These are phyloP conservation scores for Bugula neritina DNA, from an alignment of 2,888 invertebrate genomes.

Conservation along the genomic window DNA sequence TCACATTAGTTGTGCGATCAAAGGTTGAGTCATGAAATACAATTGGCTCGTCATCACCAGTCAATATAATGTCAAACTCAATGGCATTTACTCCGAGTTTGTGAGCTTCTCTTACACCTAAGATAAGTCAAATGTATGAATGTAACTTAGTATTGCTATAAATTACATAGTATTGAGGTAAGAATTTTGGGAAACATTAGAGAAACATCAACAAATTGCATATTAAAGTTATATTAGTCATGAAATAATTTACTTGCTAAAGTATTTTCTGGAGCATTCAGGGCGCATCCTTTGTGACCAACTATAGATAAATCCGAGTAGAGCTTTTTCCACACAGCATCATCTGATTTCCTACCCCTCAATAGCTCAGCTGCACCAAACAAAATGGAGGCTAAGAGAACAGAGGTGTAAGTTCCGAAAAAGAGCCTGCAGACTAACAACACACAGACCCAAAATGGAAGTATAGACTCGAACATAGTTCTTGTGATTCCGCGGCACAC, in stretches of 20 bases:
- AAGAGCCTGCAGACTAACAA: neutral
- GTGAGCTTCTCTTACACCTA: slow-evolving; percentile 55
- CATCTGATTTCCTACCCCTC: neutral
- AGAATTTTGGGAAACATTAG: too few species aligned
- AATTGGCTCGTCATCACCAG: slow-evolving; percentile 69
- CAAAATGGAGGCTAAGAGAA: neutral
- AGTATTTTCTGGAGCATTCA: slow-evolving; percentile 76
- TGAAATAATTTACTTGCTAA: slow-evolving; percentile 47
- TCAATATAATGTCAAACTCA: slow-evolving; percentile 71
- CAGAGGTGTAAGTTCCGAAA: slow-evolving; percentile 1
- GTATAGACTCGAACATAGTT: too few species aligned
- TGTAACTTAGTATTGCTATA: neutral
- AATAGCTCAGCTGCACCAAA: neutral
- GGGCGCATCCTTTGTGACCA: slow-evolving; percentile 69
- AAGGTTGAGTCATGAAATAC: slow-evolving; percentile 70
- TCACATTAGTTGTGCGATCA: slow-evolving; percentile 62
- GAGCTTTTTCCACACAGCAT: neutral
- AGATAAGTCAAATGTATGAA: too few species aligned
- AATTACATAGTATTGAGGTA: too few species aligned
- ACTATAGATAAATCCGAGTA: slow-evolving; percentile 51
- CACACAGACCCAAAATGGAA: slow-evolving; percentile 16
- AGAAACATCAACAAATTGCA: too few species aligned
- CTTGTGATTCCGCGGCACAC: too few species aligned
- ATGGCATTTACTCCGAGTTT: slow-evolving; percentile 67
- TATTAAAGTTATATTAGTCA: too few species aligned